A percentile compares a stretch with the other conserved stretches of the same genome.
Conservation (phyloP, 2,888 invertebrate genomes). For the Brachylomia viminalis region DNA sequence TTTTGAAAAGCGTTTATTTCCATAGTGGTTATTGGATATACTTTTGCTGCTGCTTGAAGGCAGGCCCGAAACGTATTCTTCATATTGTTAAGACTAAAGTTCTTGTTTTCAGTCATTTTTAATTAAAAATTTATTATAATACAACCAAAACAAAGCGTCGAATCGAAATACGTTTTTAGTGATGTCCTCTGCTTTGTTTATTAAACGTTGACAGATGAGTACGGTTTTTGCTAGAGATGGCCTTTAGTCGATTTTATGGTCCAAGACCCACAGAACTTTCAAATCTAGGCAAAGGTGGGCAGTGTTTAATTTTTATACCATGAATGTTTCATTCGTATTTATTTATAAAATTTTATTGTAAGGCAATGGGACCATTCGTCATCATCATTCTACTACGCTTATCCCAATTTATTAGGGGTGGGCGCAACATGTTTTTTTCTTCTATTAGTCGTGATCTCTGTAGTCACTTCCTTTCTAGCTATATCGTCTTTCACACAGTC, state of each 20-base stretch:
- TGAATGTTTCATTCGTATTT: too few species aligned
- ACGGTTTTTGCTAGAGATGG: conserved; percentile 30
- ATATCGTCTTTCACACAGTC: too few species aligned
- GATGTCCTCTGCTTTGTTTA: conserved; percentile 34
- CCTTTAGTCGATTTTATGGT: conserved; percentile 38
- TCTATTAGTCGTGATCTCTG: too few species aligned
- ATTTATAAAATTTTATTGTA: too few species aligned
- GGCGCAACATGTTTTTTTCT: too few species aligned
- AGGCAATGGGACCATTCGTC: too few species aligned
- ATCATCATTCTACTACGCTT: too few species aligned
- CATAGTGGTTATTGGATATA: conserved; percentile 70
- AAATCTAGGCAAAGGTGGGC: too few species aligned
- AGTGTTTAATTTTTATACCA: too few species aligned
- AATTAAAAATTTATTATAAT: background rate
- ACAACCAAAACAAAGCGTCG: conserved; percentile 30
- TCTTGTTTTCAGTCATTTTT: conserved; percentile 66
- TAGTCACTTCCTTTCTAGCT: too few species aligned
- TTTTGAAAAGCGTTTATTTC: conserved; percentile 71
- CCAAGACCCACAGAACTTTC: background rate
- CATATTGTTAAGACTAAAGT: conserved; percentile 35
- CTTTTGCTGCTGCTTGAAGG: conserved; percentile 66
- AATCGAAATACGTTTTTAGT: conserved; percentile 26
- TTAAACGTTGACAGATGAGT: conserved; percentile 4
- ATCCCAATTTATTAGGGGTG: too few species aligned
- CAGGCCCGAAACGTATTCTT: conserved; percentile 74